Base-by-base conservation (phyloP, 2,888 invertebrate species). In the Nomada lathburiana region DNA sequence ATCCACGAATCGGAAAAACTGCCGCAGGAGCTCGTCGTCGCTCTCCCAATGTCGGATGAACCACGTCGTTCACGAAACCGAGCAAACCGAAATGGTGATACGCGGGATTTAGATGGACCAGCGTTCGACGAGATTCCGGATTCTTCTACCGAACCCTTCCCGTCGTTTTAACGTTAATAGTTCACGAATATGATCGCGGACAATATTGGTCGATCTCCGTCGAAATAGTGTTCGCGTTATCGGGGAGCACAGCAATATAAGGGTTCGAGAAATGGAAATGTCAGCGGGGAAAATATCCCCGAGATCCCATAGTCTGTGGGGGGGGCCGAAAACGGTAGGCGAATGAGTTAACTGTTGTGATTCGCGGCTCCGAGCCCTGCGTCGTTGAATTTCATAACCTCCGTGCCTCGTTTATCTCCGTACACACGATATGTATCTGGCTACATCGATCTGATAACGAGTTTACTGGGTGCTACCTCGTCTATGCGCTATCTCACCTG, bases 391-490 rank as follows among this genome's bases (percentile, higher is more conserved):
- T 83, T 83, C 83, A 83, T 83, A 83, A 83, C 67, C 73, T 26
- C 64, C 70, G 36, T 36, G 57, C 29, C 73, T 81, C 73, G 82
- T 83, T 81, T 79, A 82, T 83, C 83, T 82, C 82, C 47, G 57
- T 53, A 53, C 76, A 74, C 29, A 60, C 68, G 84, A 84, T 83
- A 84, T 67, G 86, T 77, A 83, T 83, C 83, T 78, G 50, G 79
- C 75, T 59, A 79, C 78, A 83, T 83, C 83, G 79, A 83, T 83
- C 83, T 79, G 83, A 83, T 83, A 83, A 83, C 83, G 68, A 72
- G 83, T 83, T 83, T 83, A 83, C 83, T 23, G 79, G 72, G 72
- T 83, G 83, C 70, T 83, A 79, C 79, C 83, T 79, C 65, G 83
- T 79, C 83, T 83, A 76, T 83, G 69, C 83, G 75, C 75, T 83